These are phyloP conservation scores for Halictus rubicundus DNA, from an alignment of 1,140 invertebrate species.

Conservation along the genomic window DNA sequence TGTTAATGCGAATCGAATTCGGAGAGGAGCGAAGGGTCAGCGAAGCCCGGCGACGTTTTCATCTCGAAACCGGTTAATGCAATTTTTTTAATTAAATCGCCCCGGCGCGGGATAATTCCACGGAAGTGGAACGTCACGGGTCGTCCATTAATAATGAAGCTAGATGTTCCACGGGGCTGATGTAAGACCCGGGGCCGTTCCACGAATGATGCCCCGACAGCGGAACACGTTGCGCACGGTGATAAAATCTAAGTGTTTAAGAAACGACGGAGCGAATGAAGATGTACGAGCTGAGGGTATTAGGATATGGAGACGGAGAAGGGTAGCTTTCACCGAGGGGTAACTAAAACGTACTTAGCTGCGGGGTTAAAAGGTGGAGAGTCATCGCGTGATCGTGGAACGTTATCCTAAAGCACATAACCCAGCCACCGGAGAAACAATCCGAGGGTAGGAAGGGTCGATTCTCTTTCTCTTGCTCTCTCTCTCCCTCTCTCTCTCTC, in stretches of 20 bases:
- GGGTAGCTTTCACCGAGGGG: conserved; percentile 56
- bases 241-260: conserved; percentile 65
- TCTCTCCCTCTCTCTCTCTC: too few relatives aligned
- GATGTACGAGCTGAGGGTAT: conserved; percentile 59
- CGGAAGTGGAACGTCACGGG: background rate
- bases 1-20: too few relatives aligned
- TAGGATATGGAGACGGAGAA: conserved; percentile 33
- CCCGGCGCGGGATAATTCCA: background rate
- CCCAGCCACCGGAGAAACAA: conserved; percentile 64
- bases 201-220: conserved; percentile 34
- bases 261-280: conserved; percentile 62
- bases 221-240: conserved; percentile 25
- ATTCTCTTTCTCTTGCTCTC: background rate
- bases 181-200: background rate
- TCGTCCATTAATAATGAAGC: conserved; percentile 25
- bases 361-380: conserved; percentile 72
- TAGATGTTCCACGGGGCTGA: background rate
- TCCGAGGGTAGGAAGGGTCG: conserved; percentile 58
- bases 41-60: too few relatives aligned
- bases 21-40: too few relatives aligned
- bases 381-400: conserved; percentile 75
- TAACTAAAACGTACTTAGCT: conserved; percentile 70
- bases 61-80: too few relatives aligned
- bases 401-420: conserved; percentile 71
- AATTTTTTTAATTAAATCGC: background rate